Percentiles rank a stretch among this genome's conserved stretches.
Conservation (phyloP, 2,888 invertebrate genomes). For the Tenthredo amoena region DNA sequence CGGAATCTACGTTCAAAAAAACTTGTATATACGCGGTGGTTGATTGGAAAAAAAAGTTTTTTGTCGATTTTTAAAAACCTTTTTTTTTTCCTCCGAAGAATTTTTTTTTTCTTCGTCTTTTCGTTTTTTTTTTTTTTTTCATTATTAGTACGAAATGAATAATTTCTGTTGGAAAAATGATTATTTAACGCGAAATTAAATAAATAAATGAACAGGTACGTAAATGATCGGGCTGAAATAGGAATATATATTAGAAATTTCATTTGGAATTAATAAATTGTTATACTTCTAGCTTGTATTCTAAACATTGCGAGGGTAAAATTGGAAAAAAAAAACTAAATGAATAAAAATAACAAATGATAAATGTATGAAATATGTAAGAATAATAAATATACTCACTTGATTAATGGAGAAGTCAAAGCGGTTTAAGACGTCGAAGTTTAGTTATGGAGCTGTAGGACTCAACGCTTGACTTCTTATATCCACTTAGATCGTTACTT, state of each 20-base stretch:
- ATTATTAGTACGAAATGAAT: too few species aligned
- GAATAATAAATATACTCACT: conserved; percentile 13
- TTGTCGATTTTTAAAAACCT: too few species aligned
- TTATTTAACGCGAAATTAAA: too few species aligned
- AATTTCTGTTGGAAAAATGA: too few species aligned
- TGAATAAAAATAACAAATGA: background rate
- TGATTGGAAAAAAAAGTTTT: too few species aligned
- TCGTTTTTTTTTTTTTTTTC: background rate
- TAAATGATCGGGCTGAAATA: too few species aligned
- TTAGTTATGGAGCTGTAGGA: conserved; percentile 26
- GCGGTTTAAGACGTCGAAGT: conserved; percentile 28
- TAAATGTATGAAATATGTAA: background rate
- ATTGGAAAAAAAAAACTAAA: too few species aligned
- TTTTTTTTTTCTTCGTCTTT: background rate
- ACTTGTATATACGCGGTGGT: background rate
- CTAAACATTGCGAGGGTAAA: too few species aligned
- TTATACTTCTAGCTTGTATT: too few species aligned
- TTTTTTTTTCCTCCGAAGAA: background rate
- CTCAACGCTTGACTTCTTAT: conserved; percentile 44
- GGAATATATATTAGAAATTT: too few species aligned
- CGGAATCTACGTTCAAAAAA: background rate
- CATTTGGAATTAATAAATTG: too few species aligned
- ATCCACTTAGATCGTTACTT: conserved; percentile 20
- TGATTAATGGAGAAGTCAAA: background rate
- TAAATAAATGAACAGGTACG: too few species aligned